A percentile compares a stretch with the other conserved stretches of the same genome.
phyloP scores from a whole-genome alignment of 2,113 vertebrate genomes.

The Zapus hudsonius region DNA sequence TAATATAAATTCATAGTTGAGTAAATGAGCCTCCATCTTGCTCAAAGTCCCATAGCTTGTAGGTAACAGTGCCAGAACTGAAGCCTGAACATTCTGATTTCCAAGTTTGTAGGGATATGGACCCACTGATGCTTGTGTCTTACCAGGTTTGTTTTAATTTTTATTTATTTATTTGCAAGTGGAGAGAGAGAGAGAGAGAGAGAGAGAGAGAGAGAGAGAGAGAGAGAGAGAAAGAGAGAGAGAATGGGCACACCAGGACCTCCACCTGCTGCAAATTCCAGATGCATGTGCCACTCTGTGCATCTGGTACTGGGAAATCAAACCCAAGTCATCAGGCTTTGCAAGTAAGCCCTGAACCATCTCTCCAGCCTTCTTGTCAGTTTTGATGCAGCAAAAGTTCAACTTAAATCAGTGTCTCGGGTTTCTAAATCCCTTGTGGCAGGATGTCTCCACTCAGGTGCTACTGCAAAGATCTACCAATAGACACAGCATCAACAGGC shows the following conservation, averaged over 20 bases:
- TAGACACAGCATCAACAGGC: background rate
- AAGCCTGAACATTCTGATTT: background rate
- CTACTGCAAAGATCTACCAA: background rate
- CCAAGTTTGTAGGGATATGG: background rate
- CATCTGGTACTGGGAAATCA: no score
- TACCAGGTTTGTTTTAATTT: no score
- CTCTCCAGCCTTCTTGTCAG: no score
- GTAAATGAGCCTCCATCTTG: background rate
- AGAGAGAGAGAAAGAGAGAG: no score
- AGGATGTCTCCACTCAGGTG: background rate
- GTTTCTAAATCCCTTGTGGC: background rate
- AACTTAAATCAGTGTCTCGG: background rate
- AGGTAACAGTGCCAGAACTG: background rate
- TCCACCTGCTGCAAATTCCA: no score
- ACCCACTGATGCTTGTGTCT: background rate
- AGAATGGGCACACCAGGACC: no score
- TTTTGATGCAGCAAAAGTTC: constrained; percentile 7
- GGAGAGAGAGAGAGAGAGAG: no score
- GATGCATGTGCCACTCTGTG: no score
- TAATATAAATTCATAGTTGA: background rate
- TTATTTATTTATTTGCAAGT: no score
- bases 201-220: no score
- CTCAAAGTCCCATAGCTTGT: background rate
- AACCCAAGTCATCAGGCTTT: no score
- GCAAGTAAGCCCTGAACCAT: no score